A percentile compares a stretch with the other conserved stretches of the same genome.
phyloP scores from a whole-genome alignment of 2,113 vertebrate genomes.

The Cryptoleucopteryx plumbea region DNA sequence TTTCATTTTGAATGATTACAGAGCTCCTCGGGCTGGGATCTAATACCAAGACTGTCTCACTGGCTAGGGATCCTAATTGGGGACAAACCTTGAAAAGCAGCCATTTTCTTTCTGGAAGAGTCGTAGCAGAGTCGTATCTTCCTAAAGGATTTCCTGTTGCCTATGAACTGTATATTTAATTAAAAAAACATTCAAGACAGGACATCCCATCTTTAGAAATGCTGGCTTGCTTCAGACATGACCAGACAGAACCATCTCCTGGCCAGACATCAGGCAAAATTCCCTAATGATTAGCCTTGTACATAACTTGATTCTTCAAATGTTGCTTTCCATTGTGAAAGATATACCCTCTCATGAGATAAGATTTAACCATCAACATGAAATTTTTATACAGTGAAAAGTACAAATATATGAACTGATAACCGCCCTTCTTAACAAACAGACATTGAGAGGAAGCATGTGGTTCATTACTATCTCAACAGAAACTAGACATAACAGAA shows the following conservation, averaged over 20 bases:
- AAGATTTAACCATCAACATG: neutral
- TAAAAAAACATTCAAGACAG: neutral
- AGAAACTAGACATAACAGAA: slow-evolving; percentile 33
- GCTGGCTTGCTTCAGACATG: neutral
- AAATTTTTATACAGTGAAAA: neutral
- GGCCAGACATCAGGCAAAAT: slow-evolving; percentile 50
- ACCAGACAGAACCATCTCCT: slow-evolving; percentile 36
- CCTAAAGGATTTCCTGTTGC: slow-evolving; percentile 4
- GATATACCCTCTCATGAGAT: neutral
- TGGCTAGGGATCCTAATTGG: neutral
- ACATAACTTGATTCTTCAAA: slow-evolving; percentile 8
- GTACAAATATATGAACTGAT: neutral
- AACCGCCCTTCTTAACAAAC: neutral
- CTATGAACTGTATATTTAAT: neutral
- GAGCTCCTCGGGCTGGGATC: neutral
- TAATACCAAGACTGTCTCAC: neutral
- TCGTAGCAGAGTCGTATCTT: neutral
- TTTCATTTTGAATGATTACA: neutral
- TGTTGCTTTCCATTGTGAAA: neutral
- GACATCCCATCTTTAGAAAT: slow-evolving; percentile 15
- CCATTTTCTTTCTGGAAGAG: neutral
- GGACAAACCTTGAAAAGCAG: neutral
- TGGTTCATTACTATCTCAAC: neutral
- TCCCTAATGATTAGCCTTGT: slow-evolving; percentile 9
- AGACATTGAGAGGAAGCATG: neutral